Percentiles rank a stretch among this genome's conserved stretches.
These are phyloP conservation scores for Vimba vimba DNA, from an alignment of 2,113 vertebrate species.

Conservation along the genomic window DNA sequence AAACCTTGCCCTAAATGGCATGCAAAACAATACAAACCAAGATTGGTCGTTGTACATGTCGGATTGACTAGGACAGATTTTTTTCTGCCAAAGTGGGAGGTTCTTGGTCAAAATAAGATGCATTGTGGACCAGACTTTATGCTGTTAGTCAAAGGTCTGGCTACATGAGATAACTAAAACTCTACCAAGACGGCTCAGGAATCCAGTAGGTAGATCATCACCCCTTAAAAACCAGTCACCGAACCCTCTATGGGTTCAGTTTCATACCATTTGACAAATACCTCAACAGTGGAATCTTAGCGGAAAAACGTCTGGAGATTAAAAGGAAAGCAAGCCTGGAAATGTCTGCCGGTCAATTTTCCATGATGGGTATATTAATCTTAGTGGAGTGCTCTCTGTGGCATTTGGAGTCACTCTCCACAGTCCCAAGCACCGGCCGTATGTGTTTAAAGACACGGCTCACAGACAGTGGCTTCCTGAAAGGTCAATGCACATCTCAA, in stretches of 20 bases:
- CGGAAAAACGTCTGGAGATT: constrained; percentile 66
- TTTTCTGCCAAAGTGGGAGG: not conserved
- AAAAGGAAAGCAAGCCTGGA: constrained; percentile 63
- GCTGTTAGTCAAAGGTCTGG: not conserved
- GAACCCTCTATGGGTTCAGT: constrained; percentile 34
- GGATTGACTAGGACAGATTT: not conserved
- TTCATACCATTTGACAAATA: constrained; percentile 73
- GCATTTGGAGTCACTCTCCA: constrained; percentile 61
- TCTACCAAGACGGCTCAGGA: not conserved
- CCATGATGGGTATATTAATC: constrained; percentile 76
- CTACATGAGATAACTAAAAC: not conserved
- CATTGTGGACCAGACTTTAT: not conserved
- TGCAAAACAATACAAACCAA: not conserved
- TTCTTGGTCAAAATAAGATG: not conserved
- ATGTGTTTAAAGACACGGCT: constrained; percentile 58
- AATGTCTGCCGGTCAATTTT: constrained; percentile 57
- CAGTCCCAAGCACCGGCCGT: constrained; percentile 38
- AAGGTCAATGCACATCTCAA: constrained; percentile 76
- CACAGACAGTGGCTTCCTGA: constrained; percentile 59
- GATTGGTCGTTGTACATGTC: not conserved
- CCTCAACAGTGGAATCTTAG: constrained; percentile 65
- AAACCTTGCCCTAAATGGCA: too few species aligned
- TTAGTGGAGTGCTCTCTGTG: constrained; percentile 69
- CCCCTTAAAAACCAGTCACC: constrained; percentile 26
- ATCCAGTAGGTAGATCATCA: constrained; percentile 13